These are phyloP conservation scores for Ptychadena robeensis DNA, from an alignment of 2,797 vertebrate genomes.

Conservation along the genomic window DNA sequence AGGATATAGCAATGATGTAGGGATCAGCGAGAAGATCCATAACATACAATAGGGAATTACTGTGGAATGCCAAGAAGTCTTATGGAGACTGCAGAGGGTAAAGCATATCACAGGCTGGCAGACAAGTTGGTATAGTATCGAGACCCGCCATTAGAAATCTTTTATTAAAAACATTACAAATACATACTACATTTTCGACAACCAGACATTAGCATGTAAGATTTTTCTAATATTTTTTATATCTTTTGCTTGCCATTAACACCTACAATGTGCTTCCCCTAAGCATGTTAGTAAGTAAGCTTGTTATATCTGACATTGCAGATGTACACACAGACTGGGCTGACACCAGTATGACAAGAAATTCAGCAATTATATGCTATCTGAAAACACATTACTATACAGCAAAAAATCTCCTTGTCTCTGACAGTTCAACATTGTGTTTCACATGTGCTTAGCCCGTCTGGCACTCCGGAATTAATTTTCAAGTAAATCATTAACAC, in stretches of 20 bases:
- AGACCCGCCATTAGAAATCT: too few relatives aligned
- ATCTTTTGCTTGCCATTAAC: neutral
- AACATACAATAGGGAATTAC: too few relatives aligned
- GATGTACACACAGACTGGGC: constrained; percentile 38
- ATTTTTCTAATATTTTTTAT: too few relatives aligned
- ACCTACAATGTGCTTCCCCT: neutral
- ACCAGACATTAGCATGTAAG: too few relatives aligned
- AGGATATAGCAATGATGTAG: too few relatives aligned
- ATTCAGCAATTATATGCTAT: constrained; percentile 13
- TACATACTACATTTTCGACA: too few relatives aligned
- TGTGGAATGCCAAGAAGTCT: too few relatives aligned
- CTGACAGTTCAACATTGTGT: neutral
- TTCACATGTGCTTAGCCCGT: neutral
- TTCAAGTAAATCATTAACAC: neutral
- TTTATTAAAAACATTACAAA: too few relatives aligned
- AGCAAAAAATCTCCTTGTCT: neutral
- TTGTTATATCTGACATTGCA: constrained; percentile 23
- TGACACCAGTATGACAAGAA: constrained; percentile 7
- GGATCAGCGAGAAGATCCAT: too few relatives aligned
- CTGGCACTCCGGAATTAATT: constrained; percentile 3
- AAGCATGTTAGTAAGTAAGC: constrained; percentile 17
- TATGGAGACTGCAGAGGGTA: too few relatives aligned
- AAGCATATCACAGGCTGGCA: too few relatives aligned
- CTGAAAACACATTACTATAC: constrained; percentile 13
- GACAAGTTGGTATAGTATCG: too few relatives aligned